Evolutionary conservation across 2,797 vertebrate species (phyloP), one percentile per base, ranked within the genome.

Genomic region (Tinamus major): DNA sequence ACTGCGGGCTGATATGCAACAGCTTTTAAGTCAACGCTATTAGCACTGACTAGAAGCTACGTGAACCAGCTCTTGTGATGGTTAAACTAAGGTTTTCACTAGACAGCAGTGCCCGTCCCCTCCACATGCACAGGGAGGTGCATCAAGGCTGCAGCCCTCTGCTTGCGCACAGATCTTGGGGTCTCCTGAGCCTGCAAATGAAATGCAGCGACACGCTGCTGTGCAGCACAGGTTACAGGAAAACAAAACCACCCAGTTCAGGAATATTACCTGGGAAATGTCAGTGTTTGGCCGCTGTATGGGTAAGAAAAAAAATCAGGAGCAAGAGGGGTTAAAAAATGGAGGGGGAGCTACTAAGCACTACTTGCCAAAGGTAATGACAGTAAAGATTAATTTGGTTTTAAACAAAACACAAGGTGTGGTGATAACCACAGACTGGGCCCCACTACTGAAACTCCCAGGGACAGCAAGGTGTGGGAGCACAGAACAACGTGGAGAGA

Each of bases 401-500:
- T 93, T 80, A 51, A 72, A 87, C 61, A 91, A 35, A 89, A 83
- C 41, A 80, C 48, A 80, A 91, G 75, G n/a, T 87, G 68, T 84
- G 87, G 89, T 67, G 88, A 53, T 61, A 59, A 90, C 83, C 83
- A 41, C 4, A 79, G 87, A 79, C 87, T 10, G 12, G 68, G 70
- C 75, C 69, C 74, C 84, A 61, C 68, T 20, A 59, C 59, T 92
- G 77, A 93, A 95, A 67, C 63, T 85, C 82, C 61, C 63, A 59
- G 80, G 89, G 92, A 85, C 55, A 79, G 35, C 83, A 79, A 48
- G 59, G 39, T 39, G 77, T 0, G 11, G 88, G 92, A 88, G 41
- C 86, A 85, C 69, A 75, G 80, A 85, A 77, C 51, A 88, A 95
- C 89, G 93, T 21, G 49, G 91, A 94, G 93, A 95, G 93, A 65